A percentile compares a stretch with the other conserved stretches of the same genome.
Evolutionary conservation across 2,888 invertebrate genomes (phyloP).

Genomic region (Nephrotoma appendiculata): DNA sequence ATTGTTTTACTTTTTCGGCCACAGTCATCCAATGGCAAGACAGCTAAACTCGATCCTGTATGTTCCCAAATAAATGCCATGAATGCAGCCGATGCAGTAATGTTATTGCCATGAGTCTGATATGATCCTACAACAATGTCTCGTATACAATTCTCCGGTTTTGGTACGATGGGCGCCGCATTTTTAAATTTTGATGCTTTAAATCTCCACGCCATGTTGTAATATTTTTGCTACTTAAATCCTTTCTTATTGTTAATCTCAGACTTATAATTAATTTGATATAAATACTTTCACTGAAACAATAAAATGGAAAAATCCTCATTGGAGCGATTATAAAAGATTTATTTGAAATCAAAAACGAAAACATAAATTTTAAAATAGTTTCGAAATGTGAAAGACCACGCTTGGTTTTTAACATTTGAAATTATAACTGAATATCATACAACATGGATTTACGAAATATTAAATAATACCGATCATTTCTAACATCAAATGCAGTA

Average conservation of each 20-base stretch:
- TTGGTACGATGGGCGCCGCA: constrained; percentile 89
- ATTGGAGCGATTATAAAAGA: too few species aligned
- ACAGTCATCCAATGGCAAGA: constrained; percentile 73
- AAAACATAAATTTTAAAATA: too few species aligned
- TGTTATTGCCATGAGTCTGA: constrained; percentile 90
- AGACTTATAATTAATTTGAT: not conserved
- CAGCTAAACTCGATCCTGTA: constrained; percentile 79
- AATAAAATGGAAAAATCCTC: not conserved
- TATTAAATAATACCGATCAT: too few species aligned
- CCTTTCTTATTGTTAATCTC: not conserved
- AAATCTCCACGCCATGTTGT: constrained; percentile 79
- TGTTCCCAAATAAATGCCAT: constrained; percentile 95
- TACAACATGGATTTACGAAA: too few species aligned
- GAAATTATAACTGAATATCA: too few species aligned
- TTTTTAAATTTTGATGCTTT: constrained; percentile 98
- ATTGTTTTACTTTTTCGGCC: constrained; percentile 80
- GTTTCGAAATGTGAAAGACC: too few species aligned
- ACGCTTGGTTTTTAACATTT: too few species aligned
- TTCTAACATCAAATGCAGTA: too few species aligned
- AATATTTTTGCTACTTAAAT: not conserved
- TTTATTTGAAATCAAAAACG: too few species aligned
- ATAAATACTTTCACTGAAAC: not conserved
- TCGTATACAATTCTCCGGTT: constrained; percentile 75
- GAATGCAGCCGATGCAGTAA: constrained; percentile 81
- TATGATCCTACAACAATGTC: constrained; percentile 87